Conservation (phyloP, 1,140 invertebrate genomes). For the Tetramorium simillimum region DNA sequence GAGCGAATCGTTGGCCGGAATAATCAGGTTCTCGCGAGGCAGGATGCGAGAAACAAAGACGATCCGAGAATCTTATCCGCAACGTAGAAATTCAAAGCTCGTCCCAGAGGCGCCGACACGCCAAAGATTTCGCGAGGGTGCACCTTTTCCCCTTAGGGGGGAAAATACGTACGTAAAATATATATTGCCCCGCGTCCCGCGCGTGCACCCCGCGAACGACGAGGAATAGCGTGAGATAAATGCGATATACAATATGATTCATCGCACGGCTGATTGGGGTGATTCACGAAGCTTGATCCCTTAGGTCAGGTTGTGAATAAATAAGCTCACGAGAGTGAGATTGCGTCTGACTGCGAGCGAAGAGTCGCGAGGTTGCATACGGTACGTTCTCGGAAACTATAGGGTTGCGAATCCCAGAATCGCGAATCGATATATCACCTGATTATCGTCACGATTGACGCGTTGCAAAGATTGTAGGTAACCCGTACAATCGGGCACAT, state of each 20-base stretch:
- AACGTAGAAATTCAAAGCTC: background rate
- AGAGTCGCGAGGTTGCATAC: background rate
- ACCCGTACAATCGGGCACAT: too few relatives aligned
- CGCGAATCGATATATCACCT: background rate
- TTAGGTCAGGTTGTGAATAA: background rate
- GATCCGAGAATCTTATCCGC: background rate
- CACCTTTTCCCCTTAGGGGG: too few relatives aligned
- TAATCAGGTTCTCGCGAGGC: conserved; percentile 7
- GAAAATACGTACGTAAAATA: background rate
- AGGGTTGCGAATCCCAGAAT: background rate
- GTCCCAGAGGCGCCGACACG: background rate
- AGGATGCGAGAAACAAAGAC: background rate
- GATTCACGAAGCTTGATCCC: background rate
- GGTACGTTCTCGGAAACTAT: background rate
- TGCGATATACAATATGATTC: background rate
- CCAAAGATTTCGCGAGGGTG: background rate
- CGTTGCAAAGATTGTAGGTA: background rate
- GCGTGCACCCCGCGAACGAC: too few relatives aligned
- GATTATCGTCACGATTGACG: background rate
- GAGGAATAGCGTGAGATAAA: background rate
- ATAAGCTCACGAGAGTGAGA: background rate
- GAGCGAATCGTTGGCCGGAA: background rate
- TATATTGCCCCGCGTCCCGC: background rate
- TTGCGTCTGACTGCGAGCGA: background rate
- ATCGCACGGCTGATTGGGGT: background rate